These are phyloP conservation scores for Pristionchus pacificus DNA, from an alignment of 1,140 invertebrate genomes.

Conservation along the genomic window DNA sequence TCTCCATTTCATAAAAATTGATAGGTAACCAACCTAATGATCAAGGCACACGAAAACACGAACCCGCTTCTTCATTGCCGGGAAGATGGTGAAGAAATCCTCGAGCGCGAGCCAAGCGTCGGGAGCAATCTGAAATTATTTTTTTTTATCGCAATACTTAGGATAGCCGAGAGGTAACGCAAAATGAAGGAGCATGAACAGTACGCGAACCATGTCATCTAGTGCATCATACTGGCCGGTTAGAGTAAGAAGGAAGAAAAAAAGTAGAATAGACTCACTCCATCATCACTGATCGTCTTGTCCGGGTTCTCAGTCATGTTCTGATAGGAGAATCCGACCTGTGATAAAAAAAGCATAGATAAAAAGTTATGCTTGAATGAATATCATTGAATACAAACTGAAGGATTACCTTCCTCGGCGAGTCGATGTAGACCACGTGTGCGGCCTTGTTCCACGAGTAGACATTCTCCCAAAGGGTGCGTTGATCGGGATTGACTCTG, in stretches of 20 bases:
- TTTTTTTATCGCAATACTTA: too few relatives aligned
- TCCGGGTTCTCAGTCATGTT: conserved; percentile 55
- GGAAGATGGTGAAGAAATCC: conserved; percentile 59
- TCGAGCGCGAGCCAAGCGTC: conserved; percentile 32
- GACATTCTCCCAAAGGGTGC: conserved; percentile 57
- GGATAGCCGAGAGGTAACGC: too few relatives aligned
- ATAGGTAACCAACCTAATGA: not conserved
- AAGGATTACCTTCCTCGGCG: too few relatives aligned
- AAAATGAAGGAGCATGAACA: not conserved
- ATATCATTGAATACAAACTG: too few relatives aligned
- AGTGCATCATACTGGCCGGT: too few relatives aligned
- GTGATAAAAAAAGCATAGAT: too few relatives aligned
- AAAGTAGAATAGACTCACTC: too few relatives aligned
- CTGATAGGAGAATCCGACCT: conserved; percentile 64
- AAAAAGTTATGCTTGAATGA: too few relatives aligned
- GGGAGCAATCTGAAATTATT: conserved; percentile 9
- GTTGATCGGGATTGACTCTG: conserved; percentile 50
- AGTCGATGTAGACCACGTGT: conserved; percentile 68
- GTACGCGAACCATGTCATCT: not conserved
- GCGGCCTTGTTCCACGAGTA: conserved; percentile 65
- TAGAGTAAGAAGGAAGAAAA: too few relatives aligned
- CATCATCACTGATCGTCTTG: conserved; percentile 59
- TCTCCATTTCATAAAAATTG: conserved; percentile 47
- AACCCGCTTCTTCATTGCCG: too few relatives aligned
- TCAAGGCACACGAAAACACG: conserved; percentile 40